A percentile compares a stretch with the other conserved stretches of the same genome.
phyloP scores from a whole-genome alignment of 2,113 vertebrate species.

The Cheilinus undulatus region DNA sequence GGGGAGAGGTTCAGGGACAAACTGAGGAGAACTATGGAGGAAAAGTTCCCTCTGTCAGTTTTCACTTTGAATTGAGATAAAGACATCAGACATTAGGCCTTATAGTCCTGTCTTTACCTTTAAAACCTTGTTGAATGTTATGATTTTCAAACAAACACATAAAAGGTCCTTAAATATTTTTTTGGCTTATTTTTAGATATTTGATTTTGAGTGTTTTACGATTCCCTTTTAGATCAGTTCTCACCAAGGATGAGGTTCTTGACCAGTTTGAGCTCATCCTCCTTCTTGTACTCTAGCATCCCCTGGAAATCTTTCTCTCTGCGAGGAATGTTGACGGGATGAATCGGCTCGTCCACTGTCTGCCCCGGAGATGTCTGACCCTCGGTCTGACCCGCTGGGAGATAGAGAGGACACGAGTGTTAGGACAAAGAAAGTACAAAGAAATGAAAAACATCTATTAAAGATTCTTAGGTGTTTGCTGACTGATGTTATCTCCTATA shows the following conservation, averaged over 20 bases:
- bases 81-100: neutral
- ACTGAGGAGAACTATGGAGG: neutral
- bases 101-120: neutral
- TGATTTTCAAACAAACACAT: no score
- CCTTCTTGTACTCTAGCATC: conserved; percentile 98
- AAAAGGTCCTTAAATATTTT: neutral
- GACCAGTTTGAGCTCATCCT: conserved; percentile 95
- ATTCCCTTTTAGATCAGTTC: conserved; percentile 1
- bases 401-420: conserved; percentile 57
- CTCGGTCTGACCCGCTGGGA: conserved; percentile 89
- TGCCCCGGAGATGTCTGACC: conserved; percentile 94
- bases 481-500: conserved; percentile 63
- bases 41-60: neutral
- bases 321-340: conserved; percentile 97
- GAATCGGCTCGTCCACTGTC: conserved; percentile 95
- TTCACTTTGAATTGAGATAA: neutral
- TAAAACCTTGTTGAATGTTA: no score
- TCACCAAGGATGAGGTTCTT: conserved; percentile 97
- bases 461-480: neutral
- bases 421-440: neutral
- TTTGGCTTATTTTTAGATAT: neutral
- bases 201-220: no score
- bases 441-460: neutral
- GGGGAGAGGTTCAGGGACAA: neutral
- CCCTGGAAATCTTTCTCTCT: conserved; percentile 99